phyloP scores from a whole-genome alignment of 2,888 invertebrate species.

The Teinopalpus imperialis region DNA sequence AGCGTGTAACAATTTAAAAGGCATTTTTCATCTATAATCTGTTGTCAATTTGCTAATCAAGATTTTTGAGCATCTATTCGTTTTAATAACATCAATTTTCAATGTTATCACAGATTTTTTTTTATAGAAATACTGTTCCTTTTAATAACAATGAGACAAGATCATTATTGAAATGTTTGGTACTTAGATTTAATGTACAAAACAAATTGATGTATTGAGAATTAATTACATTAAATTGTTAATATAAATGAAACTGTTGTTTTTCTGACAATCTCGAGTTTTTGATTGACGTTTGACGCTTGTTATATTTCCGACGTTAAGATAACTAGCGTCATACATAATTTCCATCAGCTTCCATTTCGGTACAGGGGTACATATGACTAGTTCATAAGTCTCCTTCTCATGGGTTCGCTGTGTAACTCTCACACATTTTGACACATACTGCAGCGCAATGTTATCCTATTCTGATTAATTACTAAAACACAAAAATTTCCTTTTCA shows the following conservation, averaged over 20 bases:
- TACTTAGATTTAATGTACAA: constrained; percentile 71
- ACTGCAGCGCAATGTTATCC: too few relatives aligned
- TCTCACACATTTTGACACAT: too few relatives aligned
- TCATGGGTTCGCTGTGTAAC: too few relatives aligned
- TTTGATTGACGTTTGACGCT: too few relatives aligned
- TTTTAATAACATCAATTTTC: constrained; percentile 11
- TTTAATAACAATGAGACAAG: constrained; percentile 47
- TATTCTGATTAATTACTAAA: too few relatives aligned
- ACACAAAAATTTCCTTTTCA: too few relatives aligned
- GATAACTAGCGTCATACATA: too few relatives aligned
- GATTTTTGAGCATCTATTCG: constrained; percentile 5
- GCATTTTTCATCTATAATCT: constrained; percentile 24
- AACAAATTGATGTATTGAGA: constrained; percentile 69
- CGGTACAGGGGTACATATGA: too few relatives aligned
- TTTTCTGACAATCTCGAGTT: constrained; percentile 16
- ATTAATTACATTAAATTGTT: constrained; percentile 70
- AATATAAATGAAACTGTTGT: constrained; percentile 41
- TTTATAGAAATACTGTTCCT: constrained; percentile 47
- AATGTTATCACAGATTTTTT: constrained; percentile 25
- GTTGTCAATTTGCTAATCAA: constrained; percentile 17
- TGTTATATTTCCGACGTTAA: too few relatives aligned
- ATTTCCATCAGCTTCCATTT: too few relatives aligned
- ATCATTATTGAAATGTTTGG: constrained; percentile 54
- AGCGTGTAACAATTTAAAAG: constrained; percentile 7
- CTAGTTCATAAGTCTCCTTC: too few relatives aligned